A percentile compares a stretch with the other conserved stretches of the same genome.
These are phyloP conservation scores for Micoletzkya japonica DNA, from an alignment of 2,888 invertebrate species.

Conservation along the genomic window DNA sequence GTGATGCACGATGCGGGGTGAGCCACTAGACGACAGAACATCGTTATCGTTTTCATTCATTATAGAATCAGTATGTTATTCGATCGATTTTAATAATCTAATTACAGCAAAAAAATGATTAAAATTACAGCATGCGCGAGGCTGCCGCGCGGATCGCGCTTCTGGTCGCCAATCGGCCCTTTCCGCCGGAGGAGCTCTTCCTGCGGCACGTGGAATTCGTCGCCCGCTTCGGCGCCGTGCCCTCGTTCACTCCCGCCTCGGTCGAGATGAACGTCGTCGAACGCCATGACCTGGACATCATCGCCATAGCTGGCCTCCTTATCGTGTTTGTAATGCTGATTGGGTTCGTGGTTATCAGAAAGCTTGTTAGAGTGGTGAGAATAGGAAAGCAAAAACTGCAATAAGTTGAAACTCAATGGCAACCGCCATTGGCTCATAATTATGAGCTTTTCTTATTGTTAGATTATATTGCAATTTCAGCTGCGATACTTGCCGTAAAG, in stretches of 20 bases:
- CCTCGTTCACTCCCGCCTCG: constrained; percentile 8
- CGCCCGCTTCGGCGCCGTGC: constrained; percentile 6
- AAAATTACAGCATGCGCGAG: neutral
- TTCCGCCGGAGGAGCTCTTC: constrained; percentile 15
- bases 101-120: neutral
- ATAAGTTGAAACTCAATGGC: too few relatives aligned
- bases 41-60: neutral
- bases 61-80: neutral
- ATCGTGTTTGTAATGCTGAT: too few relatives aligned
- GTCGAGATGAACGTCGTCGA: constrained; percentile 5
- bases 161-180: neutral
- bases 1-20: neutral
- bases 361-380: too few relatives aligned
- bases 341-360: too few relatives aligned
- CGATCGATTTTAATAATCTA: neutral
- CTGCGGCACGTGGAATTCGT: constrained; percentile 20
- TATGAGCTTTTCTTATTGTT: too few relatives aligned
- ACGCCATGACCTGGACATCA: constrained; percentile 2
- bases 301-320: too few relatives aligned
- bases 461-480: too few relatives aligned
- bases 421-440: too few relatives aligned
- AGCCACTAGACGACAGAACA: neutral
- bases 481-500: too few relatives aligned
- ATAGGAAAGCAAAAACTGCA: too few relatives aligned
- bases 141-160: constrained; percentile 1